phyloP scores from a whole-genome alignment of 2,113 vertebrate genomes.

The Mugil cephalus region DNA sequence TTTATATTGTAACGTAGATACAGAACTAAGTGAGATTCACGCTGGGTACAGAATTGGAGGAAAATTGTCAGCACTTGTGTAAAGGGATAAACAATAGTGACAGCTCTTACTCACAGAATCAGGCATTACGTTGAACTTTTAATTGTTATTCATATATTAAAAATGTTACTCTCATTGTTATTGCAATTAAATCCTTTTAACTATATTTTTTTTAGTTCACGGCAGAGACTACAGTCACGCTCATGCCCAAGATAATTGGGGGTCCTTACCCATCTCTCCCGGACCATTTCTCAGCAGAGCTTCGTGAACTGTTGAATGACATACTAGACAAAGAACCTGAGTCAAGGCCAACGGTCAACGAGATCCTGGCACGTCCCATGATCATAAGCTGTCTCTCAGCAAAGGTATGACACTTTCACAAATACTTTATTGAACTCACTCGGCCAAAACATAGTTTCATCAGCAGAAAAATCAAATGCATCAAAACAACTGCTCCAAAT shows the following conservation, averaged over 20 bases:
- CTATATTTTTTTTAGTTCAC: conserved; percentile 4
- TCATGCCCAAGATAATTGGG: neutral
- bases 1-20: too few species aligned
- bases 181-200: too few species aligned
- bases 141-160: too few species aligned
- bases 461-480: too few species aligned
- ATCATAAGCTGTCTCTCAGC: neutral
- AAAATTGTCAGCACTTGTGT: too few species aligned
- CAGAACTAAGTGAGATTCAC: too few species aligned
- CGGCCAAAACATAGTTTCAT: neutral
- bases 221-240: neutral
- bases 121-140: too few species aligned
- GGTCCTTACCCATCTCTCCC: neutral
- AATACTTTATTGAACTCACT: neutral
- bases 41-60: too few species aligned
- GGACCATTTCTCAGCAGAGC: neutral
- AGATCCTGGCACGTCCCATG: neutral
- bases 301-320: neutral
- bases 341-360: conserved; percentile 30
- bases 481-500: too few species aligned
- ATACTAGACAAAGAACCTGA: neutral
- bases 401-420: conserved; percentile 12
- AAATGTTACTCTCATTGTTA: too few species aligned
- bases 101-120: too few species aligned
- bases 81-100: too few species aligned